These are phyloP conservation scores for Muntiacus reevesi DNA, from an alignment of 2,113 vertebrate species.

Conservation along the genomic window DNA sequence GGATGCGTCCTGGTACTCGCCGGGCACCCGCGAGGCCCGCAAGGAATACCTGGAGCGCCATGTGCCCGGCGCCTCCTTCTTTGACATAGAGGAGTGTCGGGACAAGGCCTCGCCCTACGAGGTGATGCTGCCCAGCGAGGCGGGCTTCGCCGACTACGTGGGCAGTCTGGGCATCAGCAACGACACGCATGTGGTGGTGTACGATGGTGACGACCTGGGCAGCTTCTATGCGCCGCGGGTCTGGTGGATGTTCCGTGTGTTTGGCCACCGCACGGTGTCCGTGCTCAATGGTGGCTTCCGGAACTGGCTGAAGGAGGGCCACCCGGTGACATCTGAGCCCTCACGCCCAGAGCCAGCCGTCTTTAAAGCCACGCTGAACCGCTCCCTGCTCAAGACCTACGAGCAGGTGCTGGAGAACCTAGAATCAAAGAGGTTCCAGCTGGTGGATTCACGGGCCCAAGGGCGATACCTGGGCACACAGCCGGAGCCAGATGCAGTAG, in stretches of 20 bases:
- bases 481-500: slow-evolving; percentile 89
- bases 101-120: slow-evolving; percentile 85
- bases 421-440: slow-evolving; percentile 82
- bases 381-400: slow-evolving; percentile 88
- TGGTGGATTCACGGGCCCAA: slow-evolving; percentile 90
- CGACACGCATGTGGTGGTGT: slow-evolving; percentile 93
- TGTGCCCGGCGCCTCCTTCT: slow-evolving; percentile 90
- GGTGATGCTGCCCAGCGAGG: slow-evolving; percentile 89
- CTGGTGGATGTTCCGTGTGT: slow-evolving; percentile 98
- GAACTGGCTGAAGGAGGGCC: slow-evolving; percentile 89
- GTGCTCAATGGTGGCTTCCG: slow-evolving; percentile 93
- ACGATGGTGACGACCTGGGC: slow-evolving; percentile 91
- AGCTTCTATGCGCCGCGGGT: slow-evolving; percentile 89
- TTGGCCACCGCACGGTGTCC: slow-evolving; percentile 90
- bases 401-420: slow-evolving; percentile 91
- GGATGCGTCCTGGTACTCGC: slow-evolving; percentile 93
- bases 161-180: slow-evolving; percentile 88
- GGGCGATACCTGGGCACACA: slow-evolving; percentile 89
- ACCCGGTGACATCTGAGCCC: slow-evolving; percentile 82
- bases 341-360: slow-evolving; percentile 71
- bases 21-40: slow-evolving; percentile 82
- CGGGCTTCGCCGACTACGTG: slow-evolving; percentile 86
- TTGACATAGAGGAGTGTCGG: slow-evolving; percentile 92
- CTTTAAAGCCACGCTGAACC: slow-evolving; percentile 84
- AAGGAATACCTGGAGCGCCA: slow-evolving; percentile 89